Evolutionary conservation across 2,113 vertebrate genomes (phyloP), one percentile per base, ranked within the genome.

Genomic region (Oryzias woworae): DNA sequence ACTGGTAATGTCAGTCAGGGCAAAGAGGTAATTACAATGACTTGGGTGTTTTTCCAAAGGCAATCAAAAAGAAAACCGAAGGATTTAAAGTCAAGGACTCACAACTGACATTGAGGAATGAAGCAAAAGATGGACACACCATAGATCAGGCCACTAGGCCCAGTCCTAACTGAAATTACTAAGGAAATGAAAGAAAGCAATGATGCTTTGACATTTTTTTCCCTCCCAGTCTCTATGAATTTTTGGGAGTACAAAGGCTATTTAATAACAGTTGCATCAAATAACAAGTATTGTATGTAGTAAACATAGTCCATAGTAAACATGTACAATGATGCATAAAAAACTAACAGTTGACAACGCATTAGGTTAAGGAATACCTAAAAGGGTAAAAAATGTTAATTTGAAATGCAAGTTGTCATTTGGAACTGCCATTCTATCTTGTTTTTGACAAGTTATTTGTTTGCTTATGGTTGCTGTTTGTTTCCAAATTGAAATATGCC

Each of bases 1-100:
- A 89, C 75, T 71, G 77, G 16, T 80, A 83, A 88, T 74, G 90
- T 91, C 87, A 87, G 75, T 92, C 90, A 85, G 81, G 70, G 58
- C 71, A 62, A 69, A 79, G 71, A 66, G 55, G 81, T 87, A 85
- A 90, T 90, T 84, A 84, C 82, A 89, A 82, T 67, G 60, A 68
- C 57, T 43, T 66, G 71, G 42, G 71, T 70, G 78, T 47, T n/a
- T 66, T 71, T 82, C 63, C 64, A 87, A 81, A 80, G 85, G 81
- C 80, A 67, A 70, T 66, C 69, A 52, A 69, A 83, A 67, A 67
- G 66, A 69, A 81, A 77, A 68, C 56, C 14, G 4, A 83, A 80
- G 75, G 73, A 55, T 78, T 87, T 75, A 44, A 58, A 82, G 54
- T 81, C 46, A 47, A 75, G 71, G 65, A 13, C 55, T 69, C 62